Percentiles rank a stretch among this genome's conserved stretches.
phyloP scores from a whole-genome alignment of 2,113 vertebrate species.

The Triplophysa siluroides region DNA sequence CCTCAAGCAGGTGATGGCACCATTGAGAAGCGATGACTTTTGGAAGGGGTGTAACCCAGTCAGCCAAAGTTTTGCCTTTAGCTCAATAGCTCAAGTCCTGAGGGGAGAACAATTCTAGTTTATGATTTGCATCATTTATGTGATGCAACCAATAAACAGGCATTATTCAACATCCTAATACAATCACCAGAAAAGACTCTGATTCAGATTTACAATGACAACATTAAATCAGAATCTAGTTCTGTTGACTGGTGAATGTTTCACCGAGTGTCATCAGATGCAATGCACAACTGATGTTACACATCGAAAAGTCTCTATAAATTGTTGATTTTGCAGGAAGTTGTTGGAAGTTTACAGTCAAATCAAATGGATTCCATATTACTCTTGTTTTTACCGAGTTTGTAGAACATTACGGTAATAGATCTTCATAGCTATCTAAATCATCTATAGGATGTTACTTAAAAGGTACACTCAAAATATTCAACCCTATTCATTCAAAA shows the following conservation, averaged over 20 bases:
- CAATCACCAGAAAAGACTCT: not conserved
- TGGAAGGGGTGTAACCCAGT: not conserved
- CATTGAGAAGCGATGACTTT: not conserved
- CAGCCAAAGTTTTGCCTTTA: not conserved
- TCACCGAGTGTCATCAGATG: not conserved
- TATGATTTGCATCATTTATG: not conserved
- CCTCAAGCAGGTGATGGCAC: not conserved
- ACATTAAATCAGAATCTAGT: not conserved
- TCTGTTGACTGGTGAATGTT: not conserved
- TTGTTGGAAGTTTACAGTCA: not conserved
- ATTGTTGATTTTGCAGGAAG: not conserved
- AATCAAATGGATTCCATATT: not conserved
- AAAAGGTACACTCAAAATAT: not conserved
- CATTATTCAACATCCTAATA: not conserved
- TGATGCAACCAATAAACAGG: conserved; percentile 6
- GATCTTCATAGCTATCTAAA: no score
- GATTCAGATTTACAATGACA: not conserved
- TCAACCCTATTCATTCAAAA: not conserved
- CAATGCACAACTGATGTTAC: not conserved
- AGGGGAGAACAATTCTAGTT: not conserved
- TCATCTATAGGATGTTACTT: no score
- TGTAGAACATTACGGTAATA: no score
- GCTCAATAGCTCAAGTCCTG: not conserved
- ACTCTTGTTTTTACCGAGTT: not conserved
- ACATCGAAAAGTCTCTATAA: not conserved